Base-by-base conservation (phyloP, 2,888 invertebrate species). In the Andrena fulva region DNA sequence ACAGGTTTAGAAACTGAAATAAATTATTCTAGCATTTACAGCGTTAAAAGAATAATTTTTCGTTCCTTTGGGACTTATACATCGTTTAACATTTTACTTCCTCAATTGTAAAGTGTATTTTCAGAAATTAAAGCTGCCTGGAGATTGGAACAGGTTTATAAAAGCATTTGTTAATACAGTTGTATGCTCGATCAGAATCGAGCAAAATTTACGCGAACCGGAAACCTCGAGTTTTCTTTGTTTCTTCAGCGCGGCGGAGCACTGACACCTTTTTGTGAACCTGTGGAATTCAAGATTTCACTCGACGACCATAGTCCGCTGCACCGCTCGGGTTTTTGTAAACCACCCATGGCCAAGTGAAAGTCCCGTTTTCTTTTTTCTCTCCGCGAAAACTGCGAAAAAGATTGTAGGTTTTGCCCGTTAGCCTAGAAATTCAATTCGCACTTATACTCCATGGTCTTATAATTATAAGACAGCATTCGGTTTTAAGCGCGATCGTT, bases 261-360 rank as follows among this genome's bases (percentile, higher is more conserved):
- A n/a, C 6, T 56, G 63, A 27, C 35, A 24, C 16, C 24, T 62
- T 79, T 75, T 69, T 59, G 27, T 29, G 12, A 5, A n/a, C 4
- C 8, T 20, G 10, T 7, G 75, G 52, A 75, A 69, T 79, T 67
- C 33, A 16, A 59, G 82, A 82, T 82, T 82, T 82, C 82, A 75
- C 82, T 82, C 20, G 66, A 62, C 33, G 71, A 67, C 42, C 52
- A 33, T 12, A 60, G 54, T 8, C 29, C 64, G 35, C 27, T 16
- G 62, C 31, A n/a, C 20, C 2, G 31, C 8, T 56, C 56, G 10
- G 31, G 56, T 66, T 74, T 80, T 76, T 76, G n/a, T 42, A 24
- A 68, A 31, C 69, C 50, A 56, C 1, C 62, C 62, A 62, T 62
- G 63, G n/a, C 71, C 52, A 76, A 63, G 82, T 80, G 82, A 82